phyloP scores from a whole-genome alignment of 2,113 vertebrate species.

The Ailuropoda melanoleuca region DNA sequence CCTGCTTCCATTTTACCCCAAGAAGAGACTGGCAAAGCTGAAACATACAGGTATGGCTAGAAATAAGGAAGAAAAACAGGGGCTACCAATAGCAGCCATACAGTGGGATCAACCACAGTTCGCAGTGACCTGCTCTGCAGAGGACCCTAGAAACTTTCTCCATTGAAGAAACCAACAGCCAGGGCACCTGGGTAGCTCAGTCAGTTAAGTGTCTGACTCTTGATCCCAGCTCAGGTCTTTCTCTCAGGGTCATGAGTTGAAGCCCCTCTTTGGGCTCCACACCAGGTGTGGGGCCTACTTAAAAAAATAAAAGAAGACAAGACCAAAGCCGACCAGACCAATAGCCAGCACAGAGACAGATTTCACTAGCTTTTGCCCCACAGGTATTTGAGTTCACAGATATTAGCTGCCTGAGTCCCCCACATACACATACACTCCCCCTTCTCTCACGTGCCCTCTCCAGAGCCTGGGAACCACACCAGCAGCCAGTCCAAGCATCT shows the following conservation, averaged over 20 bases:
- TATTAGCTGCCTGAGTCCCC: not conserved
- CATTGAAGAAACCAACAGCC: not conserved
- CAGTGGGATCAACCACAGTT: not conserved
- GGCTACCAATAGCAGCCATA: not conserved
- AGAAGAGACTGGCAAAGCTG: not conserved
- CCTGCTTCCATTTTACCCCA: not conserved
- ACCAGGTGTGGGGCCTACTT: not conserved
- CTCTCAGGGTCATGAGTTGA: not conserved
- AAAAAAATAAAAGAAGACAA: not conserved
- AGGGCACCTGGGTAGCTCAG: not conserved
- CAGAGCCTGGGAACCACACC: not conserved
- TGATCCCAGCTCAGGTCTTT: not conserved
- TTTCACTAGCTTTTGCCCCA: not conserved
- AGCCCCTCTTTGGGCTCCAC: not conserved
- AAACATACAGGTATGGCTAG: not conserved
- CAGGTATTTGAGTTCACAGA: not conserved
- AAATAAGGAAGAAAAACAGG: not conserved
- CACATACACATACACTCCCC: not conserved
- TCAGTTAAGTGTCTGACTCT: not conserved
- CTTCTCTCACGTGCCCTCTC: not conserved
- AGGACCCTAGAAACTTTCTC: not conserved
- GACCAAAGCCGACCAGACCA: not conserved
- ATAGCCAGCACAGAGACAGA: not conserved
- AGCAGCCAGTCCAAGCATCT: not conserved
- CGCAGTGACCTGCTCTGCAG: not conserved